These are phyloP conservation scores for Camptogramma bilineatum DNA, from an alignment of 2,888 invertebrate species.

Conservation along the genomic window DNA sequence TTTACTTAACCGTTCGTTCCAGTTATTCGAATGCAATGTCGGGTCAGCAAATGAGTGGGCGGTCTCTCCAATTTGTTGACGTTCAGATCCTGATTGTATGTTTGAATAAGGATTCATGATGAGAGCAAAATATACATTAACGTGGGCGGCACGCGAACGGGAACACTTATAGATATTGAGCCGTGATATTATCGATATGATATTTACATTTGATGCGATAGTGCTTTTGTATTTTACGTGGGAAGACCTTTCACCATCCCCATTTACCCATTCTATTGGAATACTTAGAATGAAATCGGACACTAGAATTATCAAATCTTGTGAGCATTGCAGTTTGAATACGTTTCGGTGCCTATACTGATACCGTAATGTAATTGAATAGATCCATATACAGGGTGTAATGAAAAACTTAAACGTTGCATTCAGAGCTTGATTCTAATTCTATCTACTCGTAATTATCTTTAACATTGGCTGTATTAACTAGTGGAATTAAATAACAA, in stretches of 20 bases:
- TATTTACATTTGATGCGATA: conserved; percentile 50
- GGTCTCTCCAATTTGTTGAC: conserved; percentile 74
- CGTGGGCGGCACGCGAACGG: conserved; percentile 62
- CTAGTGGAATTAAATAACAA: no score
- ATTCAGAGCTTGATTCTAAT: neutral
- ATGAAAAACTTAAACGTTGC: neutral
- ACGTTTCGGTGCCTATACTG: neutral
- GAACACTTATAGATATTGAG: conserved; percentile 63
- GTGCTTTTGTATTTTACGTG: conserved; percentile 43
- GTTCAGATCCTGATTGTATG: conserved; percentile 70
- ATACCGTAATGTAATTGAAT: neutral
- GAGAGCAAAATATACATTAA: conserved; percentile 58
- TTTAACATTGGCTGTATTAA: no score
- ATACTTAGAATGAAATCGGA: conserved; percentile 24
- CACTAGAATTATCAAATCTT: conserved; percentile 9
- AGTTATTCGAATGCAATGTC: conserved; percentile 40
- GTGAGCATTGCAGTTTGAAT: neutral
- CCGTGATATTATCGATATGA: conserved; percentile 53
- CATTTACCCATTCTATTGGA: conserved; percentile 26
- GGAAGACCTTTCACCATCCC: conserved; percentile 42
- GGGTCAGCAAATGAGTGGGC: conserved; percentile 65
- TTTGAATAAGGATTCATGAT: conserved; percentile 67
- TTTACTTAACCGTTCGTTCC: conserved; percentile 42
- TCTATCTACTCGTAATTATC: no score
- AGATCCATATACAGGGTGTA: neutral